Base-by-base conservation (phyloP, 1,140 invertebrate genomes). In the Ips typographus region DNA sequence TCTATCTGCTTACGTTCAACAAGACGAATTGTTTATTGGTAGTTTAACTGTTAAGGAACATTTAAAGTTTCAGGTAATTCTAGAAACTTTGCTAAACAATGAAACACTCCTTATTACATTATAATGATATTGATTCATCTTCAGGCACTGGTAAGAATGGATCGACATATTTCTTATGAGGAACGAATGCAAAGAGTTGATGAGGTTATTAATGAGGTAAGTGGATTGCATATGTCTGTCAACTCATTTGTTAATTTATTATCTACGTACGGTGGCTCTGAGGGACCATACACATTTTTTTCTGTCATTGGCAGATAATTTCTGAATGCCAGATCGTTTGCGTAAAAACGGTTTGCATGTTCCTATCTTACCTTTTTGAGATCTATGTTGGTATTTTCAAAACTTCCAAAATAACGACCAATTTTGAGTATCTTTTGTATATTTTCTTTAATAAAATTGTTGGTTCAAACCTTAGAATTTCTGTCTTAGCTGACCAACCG, bases 11-110 rank as follows among this genome's bases (percentile, higher is more conserved):
- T 98, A 98, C 76, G 95, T 98, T 0, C 95, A 98, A 79, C 96
- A 99, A 81, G 90, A 95, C 71, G 94, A 97, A 81, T 80, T 96
- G n/a, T 98, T 98, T 78, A 91, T 97, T 67, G 93, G 92, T 1
- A 94, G 91, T 1, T 82, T 98, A n/a, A 97, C 94, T 0, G 94
- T 96, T 2, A 85, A 85, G 63, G 95, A 98, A 77, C 95, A 98
- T 82, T 84, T 98, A 2, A 84, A 90, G 6, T 97, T 97, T 77
- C 91, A 94, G 84, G 90, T 91, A 74, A 80, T 22, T 22, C 22
- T 22, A 22, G 22, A 22, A 22, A 22, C 22, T 22, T 61, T 7
- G 47, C 2, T 49, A 2, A 49, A 49, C 22, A 2, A 8, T 49
- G 22, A 49, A 22, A 49, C 47, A 6, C 57, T 59, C 36, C 22